Evolutionary conservation across 2,888 invertebrate species (phyloP).

Genomic region (Abscondita cerata): DNA sequence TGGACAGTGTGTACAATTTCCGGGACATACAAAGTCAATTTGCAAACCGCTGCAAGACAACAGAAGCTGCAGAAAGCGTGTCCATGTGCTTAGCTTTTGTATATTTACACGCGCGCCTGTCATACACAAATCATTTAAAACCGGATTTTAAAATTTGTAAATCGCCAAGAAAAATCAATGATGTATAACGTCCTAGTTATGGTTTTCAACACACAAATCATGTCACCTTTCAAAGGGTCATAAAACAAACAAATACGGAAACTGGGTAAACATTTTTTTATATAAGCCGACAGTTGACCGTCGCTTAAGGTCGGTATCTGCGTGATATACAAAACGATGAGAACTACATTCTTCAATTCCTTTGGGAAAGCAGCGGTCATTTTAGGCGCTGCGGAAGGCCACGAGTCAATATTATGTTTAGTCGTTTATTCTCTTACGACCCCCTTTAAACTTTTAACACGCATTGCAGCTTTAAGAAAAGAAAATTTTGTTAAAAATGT

Average conservation of each 20-base stretch:
- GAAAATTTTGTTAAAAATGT: not conserved
- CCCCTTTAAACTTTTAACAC: not conserved
- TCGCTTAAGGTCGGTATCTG: constrained; percentile 1
- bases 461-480: too few relatives aligned
- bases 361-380: constrained; percentile 36
- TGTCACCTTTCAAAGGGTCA: constrained; percentile 23
- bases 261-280: constrained; percentile 25
- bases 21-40: constrained; percentile 58
- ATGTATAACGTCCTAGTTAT: not conserved
- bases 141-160: constrained; percentile 13
- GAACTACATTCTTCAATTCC: constrained; percentile 34
- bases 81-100: constrained; percentile 24
- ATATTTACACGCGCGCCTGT: constrained; percentile 26
- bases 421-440: constrained; percentile 19
- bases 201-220: constrained; percentile 11
- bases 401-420: constrained; percentile 43
- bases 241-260: constrained; percentile 27
- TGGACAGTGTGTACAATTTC: constrained; percentile 53
- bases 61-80: constrained; percentile 34
- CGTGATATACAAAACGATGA: constrained; percentile 2
- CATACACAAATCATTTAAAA: constrained; percentile 31
- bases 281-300: constrained; percentile 17
- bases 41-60: constrained; percentile 38
- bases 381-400: constrained; percentile 37
- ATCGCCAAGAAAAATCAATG: not conserved